These are phyloP conservation scores for Myzus persicae DNA, from an alignment of 1,140 invertebrate genomes.

Conservation along the genomic window DNA sequence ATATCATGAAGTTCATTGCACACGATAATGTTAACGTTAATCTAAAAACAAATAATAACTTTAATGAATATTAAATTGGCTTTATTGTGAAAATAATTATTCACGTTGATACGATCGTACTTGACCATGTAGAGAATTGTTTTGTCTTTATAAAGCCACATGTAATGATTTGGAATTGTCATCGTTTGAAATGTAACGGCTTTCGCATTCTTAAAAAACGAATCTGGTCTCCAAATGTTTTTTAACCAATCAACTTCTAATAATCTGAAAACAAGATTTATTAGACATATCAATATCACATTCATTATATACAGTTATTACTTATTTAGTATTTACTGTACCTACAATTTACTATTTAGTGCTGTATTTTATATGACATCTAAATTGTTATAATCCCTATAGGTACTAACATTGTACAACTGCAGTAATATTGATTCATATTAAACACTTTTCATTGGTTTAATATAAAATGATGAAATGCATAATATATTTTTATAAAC, in stretches of 20 bases:
- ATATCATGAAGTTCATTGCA: slow-evolving; percentile 91
- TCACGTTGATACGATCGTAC: slow-evolving; percentile 65
- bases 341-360: neutral
- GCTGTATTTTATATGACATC: neutral
- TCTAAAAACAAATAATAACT: slow-evolving; percentile 65
- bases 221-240: slow-evolving; percentile 90
- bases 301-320: neutral
- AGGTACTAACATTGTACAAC: neutral
- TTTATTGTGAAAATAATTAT: neutral
- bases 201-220: slow-evolving; percentile 89
- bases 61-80: neutral
- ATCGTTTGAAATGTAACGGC: slow-evolving; percentile 91
- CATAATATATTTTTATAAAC: neutral
- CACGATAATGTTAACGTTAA: slow-evolving; percentile 84
- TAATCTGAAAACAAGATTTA: slow-evolving; percentile 67
- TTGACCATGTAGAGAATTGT: slow-evolving; percentile 89
- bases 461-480: neutral
- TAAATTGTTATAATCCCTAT: neutral
- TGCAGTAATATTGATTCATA: neutral
- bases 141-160: slow-evolving; percentile 88
- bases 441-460: neutral
- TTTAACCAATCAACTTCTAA: slow-evolving; percentile 88
- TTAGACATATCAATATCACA: neutral
- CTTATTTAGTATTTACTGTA: neutral
- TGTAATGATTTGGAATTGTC: slow-evolving; percentile 91